Conservation (phyloP, 2,797 vertebrate genomes). For the Pempheris klunzingeri region DNA sequence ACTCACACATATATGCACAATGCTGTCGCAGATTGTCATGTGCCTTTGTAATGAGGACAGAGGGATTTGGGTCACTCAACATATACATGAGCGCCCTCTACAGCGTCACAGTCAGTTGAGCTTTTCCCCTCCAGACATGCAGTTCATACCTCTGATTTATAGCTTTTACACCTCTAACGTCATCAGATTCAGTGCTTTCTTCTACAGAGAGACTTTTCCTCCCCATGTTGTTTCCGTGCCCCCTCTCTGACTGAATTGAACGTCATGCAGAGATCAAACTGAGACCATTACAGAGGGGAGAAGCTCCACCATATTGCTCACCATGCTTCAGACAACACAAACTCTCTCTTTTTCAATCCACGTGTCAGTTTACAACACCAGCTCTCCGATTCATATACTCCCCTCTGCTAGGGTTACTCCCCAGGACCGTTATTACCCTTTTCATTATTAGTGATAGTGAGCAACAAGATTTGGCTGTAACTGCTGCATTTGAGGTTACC, state of each 20-base stretch:
- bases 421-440: constrained; percentile 3
- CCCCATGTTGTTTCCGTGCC: constrained; percentile 31
- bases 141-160: constrained; percentile 37
- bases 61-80: constrained; percentile 52
- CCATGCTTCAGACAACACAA: constrained; percentile 29
- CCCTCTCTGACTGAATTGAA: constrained; percentile 19
- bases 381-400: constrained; percentile 20
- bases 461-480: constrained; percentile 42
- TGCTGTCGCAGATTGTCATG: constrained; percentile 34
- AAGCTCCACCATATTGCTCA: constrained; percentile 2
- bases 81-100: constrained; percentile 34
- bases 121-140: constrained; percentile 15
- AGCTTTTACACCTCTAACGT: constrained; percentile 16
- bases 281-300: constrained; percentile 28
- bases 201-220: constrained; percentile 21
- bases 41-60: constrained; percentile 44
- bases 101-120: constrained; percentile 11
- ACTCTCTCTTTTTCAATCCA: constrained; percentile 10
- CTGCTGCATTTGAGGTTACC: constrained; percentile 47
- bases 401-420: constrained; percentile 5
- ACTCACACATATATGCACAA: background rate
- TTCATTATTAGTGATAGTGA: constrained; percentile 32
- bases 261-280: constrained; percentile 45
- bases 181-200: constrained; percentile 13
- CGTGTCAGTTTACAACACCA: constrained; percentile 29